Evolutionary conservation across 1,140 invertebrate genomes (phyloP), one percentile per base, ranked within the genome.

Genomic region (Aphelenchoides avenae): DNA sequence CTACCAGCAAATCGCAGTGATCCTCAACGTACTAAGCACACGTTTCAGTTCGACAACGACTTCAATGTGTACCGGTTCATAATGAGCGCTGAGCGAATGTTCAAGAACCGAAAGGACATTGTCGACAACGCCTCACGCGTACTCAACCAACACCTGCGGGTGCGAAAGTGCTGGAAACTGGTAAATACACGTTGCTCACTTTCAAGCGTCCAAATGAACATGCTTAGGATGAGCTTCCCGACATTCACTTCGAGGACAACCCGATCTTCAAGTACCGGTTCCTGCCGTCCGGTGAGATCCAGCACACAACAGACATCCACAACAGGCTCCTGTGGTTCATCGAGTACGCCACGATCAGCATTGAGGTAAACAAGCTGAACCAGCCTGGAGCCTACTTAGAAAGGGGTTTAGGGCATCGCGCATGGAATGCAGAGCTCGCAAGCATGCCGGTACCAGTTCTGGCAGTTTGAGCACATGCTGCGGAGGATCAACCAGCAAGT

Each of bases 381-480:
- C n/a, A 29, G 11, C 9, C 3, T 7, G 18, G 29, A 20, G 13
- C 13, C 5, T 20, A 9, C 31, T 52, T 7, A 15, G 29, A 11
- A 63, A 60, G 13, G 46, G 7, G 24, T 57, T n/a, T 50, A 76
- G 71, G 59, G 53, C 13, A 75, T 75, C 47, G 73, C 73, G 31
- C 68, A 76, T 39, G 53, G 57, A 1, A 57, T 77, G 22, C 47
- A 56, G 20, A 66, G 61, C 39, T 77, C 74, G 11, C 62, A 76
- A 42, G 56, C 73, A 1, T 71, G 68, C 52, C 64, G 62, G 15
- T 75, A 37, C 22, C 73, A 75, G 57, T 75, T 75, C 50, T 72
- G 64, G 54, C 73, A 77, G 37, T 75, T 77, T 50, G 73, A 75
- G 41, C 74, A 77, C 47, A 77, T 75, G 72, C 67, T 75, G n/a